phyloP scores from a whole-genome alignment of 2,113 vertebrate genomes.

The Catharus bicknelli region DNA sequence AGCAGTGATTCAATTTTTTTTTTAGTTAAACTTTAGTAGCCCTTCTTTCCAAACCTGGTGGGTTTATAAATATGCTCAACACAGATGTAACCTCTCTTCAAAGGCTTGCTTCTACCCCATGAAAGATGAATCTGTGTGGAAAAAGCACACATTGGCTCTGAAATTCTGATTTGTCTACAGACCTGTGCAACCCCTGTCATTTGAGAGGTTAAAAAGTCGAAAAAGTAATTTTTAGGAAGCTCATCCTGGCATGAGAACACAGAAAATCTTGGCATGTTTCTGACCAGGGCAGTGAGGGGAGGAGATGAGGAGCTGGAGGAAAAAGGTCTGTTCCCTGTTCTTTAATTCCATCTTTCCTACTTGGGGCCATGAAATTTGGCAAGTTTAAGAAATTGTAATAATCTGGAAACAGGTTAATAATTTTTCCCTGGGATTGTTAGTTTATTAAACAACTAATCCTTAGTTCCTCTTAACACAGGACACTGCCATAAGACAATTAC shows the following conservation, averaged over 20 bases:
- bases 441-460: background rate
- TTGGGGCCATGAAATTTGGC: background rate
- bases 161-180: background rate
- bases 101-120: background rate
- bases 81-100: background rate
- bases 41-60: background rate
- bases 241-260: background rate
- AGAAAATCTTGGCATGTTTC: background rate
- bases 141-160: background rate
- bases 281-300: rapidly evolving
- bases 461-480: background rate
- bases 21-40: background rate
- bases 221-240: background rate
- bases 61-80: background rate
- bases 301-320: background rate
- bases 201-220: background rate
- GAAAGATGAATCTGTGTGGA: background rate
- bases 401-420: background rate
- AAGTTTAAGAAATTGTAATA: background rate
- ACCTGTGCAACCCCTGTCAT: background rate
- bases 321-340: rapidly evolving
- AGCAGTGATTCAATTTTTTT: background rate
- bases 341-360: background rate
- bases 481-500: background rate
- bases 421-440: background rate